Conservation (phyloP, 2,113 vertebrate genomes). For the Coracopsis vasa region DNA sequence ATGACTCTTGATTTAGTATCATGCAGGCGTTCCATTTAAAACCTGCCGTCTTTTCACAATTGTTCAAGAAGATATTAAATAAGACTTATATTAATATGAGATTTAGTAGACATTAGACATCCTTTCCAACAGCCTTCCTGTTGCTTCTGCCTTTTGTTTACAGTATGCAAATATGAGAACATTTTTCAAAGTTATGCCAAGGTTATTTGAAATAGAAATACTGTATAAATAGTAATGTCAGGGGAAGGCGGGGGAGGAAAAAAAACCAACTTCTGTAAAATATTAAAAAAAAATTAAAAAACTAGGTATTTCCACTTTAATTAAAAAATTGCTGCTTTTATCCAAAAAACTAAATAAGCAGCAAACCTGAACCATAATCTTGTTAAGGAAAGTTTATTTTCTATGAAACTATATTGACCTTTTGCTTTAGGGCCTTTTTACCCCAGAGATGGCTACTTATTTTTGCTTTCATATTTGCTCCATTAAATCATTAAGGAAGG, state of each 20-base stretch:
- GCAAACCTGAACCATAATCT: not conserved
- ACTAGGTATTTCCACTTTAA: not conserved
- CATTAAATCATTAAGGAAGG: not conserved
- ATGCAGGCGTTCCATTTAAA: not conserved
- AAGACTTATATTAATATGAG: not conserved
- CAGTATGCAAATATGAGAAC: not conserved
- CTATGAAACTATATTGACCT: not conserved
- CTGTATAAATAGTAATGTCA: not conserved
- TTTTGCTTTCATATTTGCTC: not conserved
- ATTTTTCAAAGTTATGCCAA: not conserved
- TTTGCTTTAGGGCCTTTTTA: not conserved
- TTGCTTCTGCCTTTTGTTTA: not conserved
- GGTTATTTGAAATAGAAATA: not conserved
- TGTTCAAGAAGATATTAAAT: not conserved
- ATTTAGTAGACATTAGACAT: not conserved
- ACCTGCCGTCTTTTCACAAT: not conserved
- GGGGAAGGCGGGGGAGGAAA: no score
- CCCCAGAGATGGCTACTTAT: not conserved
- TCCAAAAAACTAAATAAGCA: not conserved
- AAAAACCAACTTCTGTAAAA: not conserved
- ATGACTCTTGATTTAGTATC: not conserved
- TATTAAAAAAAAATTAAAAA: not conserved
- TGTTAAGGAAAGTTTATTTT: not conserved
- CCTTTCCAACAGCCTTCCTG: not conserved
- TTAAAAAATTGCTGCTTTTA: not conserved